A percentile compares a stretch with the other conserved stretches of the same genome.
Evolutionary conservation across 2,888 invertebrate genomes (phyloP).

Genomic region (Rhimphoctona megacephalus): DNA sequence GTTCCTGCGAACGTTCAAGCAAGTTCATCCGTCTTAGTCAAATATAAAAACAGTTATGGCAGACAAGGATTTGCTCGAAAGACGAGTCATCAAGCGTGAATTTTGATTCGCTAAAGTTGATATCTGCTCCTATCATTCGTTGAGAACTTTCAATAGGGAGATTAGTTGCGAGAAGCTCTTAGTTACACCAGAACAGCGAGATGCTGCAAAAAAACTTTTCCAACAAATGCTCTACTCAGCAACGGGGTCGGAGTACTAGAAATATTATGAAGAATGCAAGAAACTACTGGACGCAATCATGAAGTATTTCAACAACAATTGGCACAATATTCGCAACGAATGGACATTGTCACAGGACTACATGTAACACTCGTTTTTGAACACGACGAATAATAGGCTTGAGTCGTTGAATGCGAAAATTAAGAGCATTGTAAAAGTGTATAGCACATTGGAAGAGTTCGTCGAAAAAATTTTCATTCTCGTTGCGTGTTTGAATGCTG

Average conservation of each 20-base stretch:
- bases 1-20: not conserved
- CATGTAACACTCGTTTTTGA: not conserved
- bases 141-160: constrained; percentile 3
- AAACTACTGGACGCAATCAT: not conserved
- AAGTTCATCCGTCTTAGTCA: not conserved
- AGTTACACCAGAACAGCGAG: not conserved
- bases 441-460: constrained; percentile 45
- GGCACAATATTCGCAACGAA: constrained; percentile 4
- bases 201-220: not conserved
- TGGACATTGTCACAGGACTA: not conserved
- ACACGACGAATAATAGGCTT: constrained; percentile 66
- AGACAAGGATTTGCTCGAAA: not conserved
- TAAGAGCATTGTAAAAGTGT: constrained; percentile 47
- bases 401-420: constrained; percentile 56
- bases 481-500: not conserved
- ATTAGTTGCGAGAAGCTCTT: not conserved
- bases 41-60: not conserved
- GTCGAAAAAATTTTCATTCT: constrained; percentile 36
- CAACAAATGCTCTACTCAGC: constrained; percentile 7
- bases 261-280: not conserved
- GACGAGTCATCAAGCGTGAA: not conserved
- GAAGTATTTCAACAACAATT: constrained; percentile 6
- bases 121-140: not conserved
- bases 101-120: not conserved
- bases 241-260: not conserved